A percentile compares a stretch with the other conserved stretches of the same genome.
phyloP scores from a whole-genome alignment of 2,888 invertebrate genomes.

The Congeria kusceri region DNA sequence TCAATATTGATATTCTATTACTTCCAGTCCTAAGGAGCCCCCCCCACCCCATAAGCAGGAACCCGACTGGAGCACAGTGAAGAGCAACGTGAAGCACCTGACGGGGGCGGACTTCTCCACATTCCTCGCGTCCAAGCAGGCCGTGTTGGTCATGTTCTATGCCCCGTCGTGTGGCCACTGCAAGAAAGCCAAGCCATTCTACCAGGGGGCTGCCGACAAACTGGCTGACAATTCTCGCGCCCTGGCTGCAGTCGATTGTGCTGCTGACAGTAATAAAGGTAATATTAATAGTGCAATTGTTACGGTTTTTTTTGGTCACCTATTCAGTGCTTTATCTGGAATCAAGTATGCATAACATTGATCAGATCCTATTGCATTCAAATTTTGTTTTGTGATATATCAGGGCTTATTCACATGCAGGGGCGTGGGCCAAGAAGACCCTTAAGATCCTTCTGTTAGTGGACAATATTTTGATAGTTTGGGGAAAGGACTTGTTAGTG shows the following conservation, averaged over 20 bases:
- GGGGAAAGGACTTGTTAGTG: too few species aligned
- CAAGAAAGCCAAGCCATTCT: conserved; percentile 94
- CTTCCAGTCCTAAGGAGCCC: conserved; percentile 89
- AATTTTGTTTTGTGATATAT: too few species aligned
- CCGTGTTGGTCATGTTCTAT: conserved; percentile 94
- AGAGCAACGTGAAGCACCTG: conserved; percentile 91
- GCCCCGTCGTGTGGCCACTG: conserved; percentile 97
- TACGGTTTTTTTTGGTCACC: too few species aligned
- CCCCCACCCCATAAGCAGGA: conserved; percentile 90
- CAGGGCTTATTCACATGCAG: too few species aligned
- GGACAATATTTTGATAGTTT: too few species aligned
- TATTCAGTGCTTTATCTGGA: too few species aligned
- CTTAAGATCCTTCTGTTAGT: too few species aligned
- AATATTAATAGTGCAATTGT: too few species aligned
- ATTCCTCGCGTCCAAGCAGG: conserved; percentile 91
- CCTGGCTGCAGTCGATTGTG: conserved; percentile 94
- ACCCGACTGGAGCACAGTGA: conserved; percentile 91
- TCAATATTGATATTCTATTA: too few species aligned
- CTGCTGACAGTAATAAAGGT: conserved; percentile 69
- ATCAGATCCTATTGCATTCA: too few species aligned
- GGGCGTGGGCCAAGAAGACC: too few species aligned
- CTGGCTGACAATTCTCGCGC: conserved; percentile 87
- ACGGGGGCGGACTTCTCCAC: conserved; percentile 89
- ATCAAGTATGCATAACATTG: too few species aligned
- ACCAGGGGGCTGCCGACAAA: conserved; percentile 91